Evolutionary conservation across 2,797 vertebrate species (phyloP).

Genomic region (Tauraco hartlaubi): DNA sequence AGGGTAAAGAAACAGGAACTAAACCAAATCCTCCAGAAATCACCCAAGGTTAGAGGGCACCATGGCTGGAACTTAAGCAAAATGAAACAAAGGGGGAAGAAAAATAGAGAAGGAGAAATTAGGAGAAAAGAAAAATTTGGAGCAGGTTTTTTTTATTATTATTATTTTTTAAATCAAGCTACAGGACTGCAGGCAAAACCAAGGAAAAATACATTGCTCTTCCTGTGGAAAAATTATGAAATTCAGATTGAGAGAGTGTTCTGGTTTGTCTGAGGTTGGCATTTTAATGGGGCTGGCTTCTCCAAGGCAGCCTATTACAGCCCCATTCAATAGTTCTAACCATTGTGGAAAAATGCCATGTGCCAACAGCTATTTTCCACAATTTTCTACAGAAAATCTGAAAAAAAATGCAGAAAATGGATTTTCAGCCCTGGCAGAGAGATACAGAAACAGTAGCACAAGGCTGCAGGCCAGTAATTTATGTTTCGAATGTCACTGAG

Average conservation of each 20-base stretch:
- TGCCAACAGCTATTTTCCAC: conserved; percentile 87
- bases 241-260: conserved; percentile 68
- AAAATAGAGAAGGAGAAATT: not conserved
- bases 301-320: conserved; percentile 72
- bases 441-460: conserved; percentile 80
- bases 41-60: not conserved
- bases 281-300: conserved; percentile 77
- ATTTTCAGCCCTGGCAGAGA: conserved; percentile 80
- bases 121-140: not conserved
- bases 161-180: not conserved
- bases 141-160: not conserved
- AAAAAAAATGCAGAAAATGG: conserved; percentile 84
- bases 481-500: conserved; percentile 82
- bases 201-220: conserved; percentile 51
- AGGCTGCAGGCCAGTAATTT: conserved; percentile 85
- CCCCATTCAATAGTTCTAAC: conserved; percentile 81
- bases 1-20: not conserved
- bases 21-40: not conserved
- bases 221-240: conserved; percentile 82
- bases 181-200: conserved; percentile 25
- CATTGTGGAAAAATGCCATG: conserved; percentile 84
- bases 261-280: conserved; percentile 77
- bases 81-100: not conserved
- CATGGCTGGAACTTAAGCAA: not conserved
- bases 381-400: conserved; percentile 80